Conservation (phyloP, 2,888 invertebrate species). For the Eupithecia subfuscata region DNA sequence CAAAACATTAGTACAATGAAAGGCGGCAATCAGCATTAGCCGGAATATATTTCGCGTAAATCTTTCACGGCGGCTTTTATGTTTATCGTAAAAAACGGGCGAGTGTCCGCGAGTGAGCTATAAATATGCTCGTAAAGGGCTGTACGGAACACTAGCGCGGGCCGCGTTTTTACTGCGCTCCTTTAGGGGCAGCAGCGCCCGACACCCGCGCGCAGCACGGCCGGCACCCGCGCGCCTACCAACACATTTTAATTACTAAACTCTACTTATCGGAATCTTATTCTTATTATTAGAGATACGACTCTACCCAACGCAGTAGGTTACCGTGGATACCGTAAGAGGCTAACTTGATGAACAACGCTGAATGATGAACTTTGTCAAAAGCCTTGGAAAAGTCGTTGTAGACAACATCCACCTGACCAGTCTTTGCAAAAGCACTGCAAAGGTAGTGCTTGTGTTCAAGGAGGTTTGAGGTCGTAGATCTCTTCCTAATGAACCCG, state of each 20-base stretch:
- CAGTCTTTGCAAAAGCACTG: too few species aligned
- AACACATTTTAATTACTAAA: not conserved
- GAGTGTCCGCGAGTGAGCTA: slow-evolving; percentile 75
- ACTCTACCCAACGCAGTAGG: too few species aligned
- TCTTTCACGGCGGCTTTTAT: slow-evolving; percentile 82
- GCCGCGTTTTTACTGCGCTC: slow-evolving; percentile 8
- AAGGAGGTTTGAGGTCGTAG: too few species aligned
- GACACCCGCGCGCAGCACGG: not conserved
- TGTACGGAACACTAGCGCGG: slow-evolving; percentile 34
- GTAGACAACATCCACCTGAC: too few species aligned
- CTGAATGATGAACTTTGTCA: too few species aligned
- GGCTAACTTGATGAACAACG: too few species aligned
- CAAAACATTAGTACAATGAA: slow-evolving; percentile 68
- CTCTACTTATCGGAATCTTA: not conserved
- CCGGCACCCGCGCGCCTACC: not conserved
- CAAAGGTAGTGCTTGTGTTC: too few species aligned
- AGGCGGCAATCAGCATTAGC: slow-evolving; percentile 77
- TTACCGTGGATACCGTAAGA: too few species aligned
- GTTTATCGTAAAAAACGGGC: slow-evolving; percentile 82
- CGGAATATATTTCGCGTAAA: slow-evolving; percentile 82
- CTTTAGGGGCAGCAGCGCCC: not conserved
- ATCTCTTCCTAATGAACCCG: too few species aligned
- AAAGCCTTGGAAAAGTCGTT: too few species aligned
- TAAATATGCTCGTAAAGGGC: slow-evolving; percentile 78
- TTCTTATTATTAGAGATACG: too few species aligned